These are phyloP conservation scores for Acyrthosiphon pisum DNA, from an alignment of 1,140 invertebrate genomes.

Conservation along the genomic window DNA sequence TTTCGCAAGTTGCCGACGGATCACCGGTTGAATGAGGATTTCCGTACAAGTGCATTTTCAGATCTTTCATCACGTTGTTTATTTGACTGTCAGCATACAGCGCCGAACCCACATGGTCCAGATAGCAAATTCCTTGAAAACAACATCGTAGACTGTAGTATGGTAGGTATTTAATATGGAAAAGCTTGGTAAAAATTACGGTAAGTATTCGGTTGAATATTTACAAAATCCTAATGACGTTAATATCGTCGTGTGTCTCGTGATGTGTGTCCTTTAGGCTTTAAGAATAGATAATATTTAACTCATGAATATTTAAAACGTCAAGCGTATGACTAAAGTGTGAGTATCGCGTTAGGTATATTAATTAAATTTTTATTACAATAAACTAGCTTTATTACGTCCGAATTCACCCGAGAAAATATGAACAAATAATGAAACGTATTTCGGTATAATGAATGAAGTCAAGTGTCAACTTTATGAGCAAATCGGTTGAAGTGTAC, in stretches of 20 bases:
- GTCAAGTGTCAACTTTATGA: not conserved
- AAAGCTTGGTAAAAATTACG: not conserved
- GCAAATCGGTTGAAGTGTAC: not conserved
- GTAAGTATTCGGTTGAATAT: not conserved
- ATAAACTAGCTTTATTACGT: no score
- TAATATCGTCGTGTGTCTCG: not conserved
- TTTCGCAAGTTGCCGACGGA: conserved; percentile 77
- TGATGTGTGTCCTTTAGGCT: not conserved
- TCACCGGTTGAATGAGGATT: conserved; percentile 84
- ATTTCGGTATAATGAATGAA: not conserved
- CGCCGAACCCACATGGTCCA: conserved; percentile 90
- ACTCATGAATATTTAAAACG: not conserved
- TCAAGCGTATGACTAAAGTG: no score
- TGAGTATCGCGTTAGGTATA: not conserved
- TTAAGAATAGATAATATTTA: not conserved
- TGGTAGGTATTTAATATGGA: not conserved
- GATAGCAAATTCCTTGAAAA: conserved; percentile 75
- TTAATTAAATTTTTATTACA: not conserved
- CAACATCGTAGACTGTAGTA: not conserved
- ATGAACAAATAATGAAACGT: not conserved
- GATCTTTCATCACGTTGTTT: conserved; percentile 70
- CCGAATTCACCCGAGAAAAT: not conserved
- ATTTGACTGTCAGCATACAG: conserved; percentile 82
- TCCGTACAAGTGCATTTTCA: conserved; percentile 77
- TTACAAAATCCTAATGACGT: not conserved